Base-by-base conservation (phyloP, 1,140 invertebrate species). In the Tetragnatha versicolor region DNA sequence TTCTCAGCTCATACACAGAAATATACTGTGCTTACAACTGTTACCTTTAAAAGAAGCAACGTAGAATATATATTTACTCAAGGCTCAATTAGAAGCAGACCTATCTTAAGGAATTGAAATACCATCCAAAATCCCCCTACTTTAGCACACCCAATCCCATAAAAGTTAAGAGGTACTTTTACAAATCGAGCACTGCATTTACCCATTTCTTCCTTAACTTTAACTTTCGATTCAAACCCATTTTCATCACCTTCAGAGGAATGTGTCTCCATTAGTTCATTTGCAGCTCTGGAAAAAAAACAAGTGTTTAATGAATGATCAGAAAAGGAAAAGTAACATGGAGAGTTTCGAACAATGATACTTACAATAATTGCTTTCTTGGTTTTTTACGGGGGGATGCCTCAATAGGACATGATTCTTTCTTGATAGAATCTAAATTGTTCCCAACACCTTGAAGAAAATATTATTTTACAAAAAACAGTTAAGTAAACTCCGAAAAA, bases 351-450 rank as follows among this genome's bases (percentile, higher is more conserved):
- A 49, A 47, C 7, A 29, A 51, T 27, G 10, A 37, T 9, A 20
- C 75, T 88, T 87, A 91, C 90, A 92, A 82, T 82, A 91, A 88
- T 81, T 93, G 92, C 84, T 93, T 93, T 76, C 92, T 85, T 0
- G 92, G 91, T 85, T 93, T 92, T 84, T 93, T 93, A 80, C 92
- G 86, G 2, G 92, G 92, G 58, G 86, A 89, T 83, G 86, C 89
- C 85, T 92, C 92, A 42, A 91, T 90, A 22, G 31, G 82, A 80
- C 42, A 14, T 5, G 42, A 25, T 37, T 78, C 63, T 65, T 78
- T 78, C 12, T 31, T 20, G 10, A n/a, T 3, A 29, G 39, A 4
- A 5, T 78, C 75, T 42, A 51, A 3, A 55, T 25, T 42, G 25
- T 31, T 31, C 25, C 20, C 12, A 65, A 45, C 17, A 76, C 33